Evolutionary conservation across 2,888 invertebrate species (phyloP).

Genomic region (Apamea monoglypha): DNA sequence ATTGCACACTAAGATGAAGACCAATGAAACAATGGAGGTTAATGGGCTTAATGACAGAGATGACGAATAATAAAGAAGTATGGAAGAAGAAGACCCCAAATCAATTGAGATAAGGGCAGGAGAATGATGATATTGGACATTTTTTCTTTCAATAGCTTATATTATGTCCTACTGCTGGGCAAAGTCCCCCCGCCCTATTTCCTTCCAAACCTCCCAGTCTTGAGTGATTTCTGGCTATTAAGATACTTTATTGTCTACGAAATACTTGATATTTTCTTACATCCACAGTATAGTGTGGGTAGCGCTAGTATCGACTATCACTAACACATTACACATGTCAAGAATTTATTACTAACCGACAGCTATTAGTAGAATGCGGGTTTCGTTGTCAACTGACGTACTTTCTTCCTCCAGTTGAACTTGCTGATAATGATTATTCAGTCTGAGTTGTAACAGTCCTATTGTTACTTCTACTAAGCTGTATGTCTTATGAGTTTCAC

Average conservation of each 20-base stretch:
- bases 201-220: no score
- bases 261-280: not conserved
- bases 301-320: slow-evolving; percentile 20
- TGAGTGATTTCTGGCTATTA: not conserved
- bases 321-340: slow-evolving; percentile 33
- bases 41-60: no score
- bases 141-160: no score
- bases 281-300: not conserved
- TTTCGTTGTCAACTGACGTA: not conserved
- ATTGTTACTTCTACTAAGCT: not conserved
- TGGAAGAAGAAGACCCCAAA: no score
- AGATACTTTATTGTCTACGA: not conserved
- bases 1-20: not conserved
- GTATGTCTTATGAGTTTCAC: not conserved
- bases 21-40: no score
- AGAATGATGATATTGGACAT: no score
- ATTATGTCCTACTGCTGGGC: no score
- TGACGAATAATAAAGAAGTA: no score
- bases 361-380: slow-evolving; percentile 49
- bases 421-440: slow-evolving; percentile 36
- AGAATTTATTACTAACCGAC: slow-evolving; percentile 43
- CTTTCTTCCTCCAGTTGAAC: slow-evolving; percentile 11
- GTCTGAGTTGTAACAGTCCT: not conserved
- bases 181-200: no score
- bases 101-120: no score